Evolutionary conservation across 2,888 invertebrate species (phyloP).

Genomic region (Andrena camellia): DNA sequence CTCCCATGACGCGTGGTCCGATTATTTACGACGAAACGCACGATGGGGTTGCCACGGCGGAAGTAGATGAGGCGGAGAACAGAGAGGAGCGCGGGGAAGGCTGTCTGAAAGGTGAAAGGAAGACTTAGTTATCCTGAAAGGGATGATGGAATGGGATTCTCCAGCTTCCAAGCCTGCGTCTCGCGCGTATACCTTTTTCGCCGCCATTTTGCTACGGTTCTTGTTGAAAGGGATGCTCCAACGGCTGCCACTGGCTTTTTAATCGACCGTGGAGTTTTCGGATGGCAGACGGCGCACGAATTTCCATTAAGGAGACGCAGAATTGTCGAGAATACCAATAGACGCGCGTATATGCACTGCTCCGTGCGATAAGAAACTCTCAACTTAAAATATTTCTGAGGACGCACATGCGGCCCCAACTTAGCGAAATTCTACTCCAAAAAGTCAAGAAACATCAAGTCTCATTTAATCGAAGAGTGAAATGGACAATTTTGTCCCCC

Average conservation of each 20-base stretch:
- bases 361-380: too few species aligned
- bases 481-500: too few species aligned
- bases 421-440: too few species aligned
- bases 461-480: too few species aligned
- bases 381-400: not conserved
- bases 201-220: constrained; percentile 37
- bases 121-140: constrained; percentile 76
- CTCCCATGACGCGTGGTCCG: constrained; percentile 36
- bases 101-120: constrained; percentile 63
- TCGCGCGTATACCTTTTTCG: constrained; percentile 61
- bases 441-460: too few species aligned
- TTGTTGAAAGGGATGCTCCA: constrained; percentile 52
- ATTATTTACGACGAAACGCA: constrained; percentile 59
- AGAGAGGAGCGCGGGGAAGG: constrained; percentile 23
- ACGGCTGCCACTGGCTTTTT: constrained; percentile 43
- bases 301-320: not conserved
- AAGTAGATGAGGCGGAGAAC: constrained; percentile 29
- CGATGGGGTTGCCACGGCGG: constrained; percentile 6
- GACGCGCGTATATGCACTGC: too few species aligned
- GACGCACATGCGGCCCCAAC: not conserved
- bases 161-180: constrained; percentile 57
- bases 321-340: not conserved
- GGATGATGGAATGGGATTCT: constrained; percentile 68
- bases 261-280: constrained; percentile 35
- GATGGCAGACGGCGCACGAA: not conserved